These are phyloP conservation scores for Pedionomus torquatus DNA, from an alignment of 2,113 vertebrate genomes.

Conservation along the genomic window DNA sequence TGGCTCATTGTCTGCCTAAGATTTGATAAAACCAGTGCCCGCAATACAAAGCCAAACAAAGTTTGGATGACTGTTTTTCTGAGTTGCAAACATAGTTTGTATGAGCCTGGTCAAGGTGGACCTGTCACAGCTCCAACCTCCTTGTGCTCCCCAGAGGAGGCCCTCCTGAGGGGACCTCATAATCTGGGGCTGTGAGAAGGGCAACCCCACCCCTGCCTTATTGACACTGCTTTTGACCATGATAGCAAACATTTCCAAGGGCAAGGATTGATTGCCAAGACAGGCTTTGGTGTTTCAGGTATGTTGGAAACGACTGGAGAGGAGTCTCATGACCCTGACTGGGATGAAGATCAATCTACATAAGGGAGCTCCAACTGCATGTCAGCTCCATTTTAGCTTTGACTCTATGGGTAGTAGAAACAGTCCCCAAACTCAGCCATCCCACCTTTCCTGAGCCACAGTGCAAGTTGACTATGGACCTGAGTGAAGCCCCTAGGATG, in stretches of 20 bases:
- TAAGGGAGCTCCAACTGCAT: not conserved
- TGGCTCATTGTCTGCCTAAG: not conserved
- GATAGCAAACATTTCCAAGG: not conserved
- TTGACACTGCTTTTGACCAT: not conserved
- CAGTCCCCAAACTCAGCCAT: not conserved
- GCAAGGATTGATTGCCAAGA: not conserved
- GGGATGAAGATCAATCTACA: not conserved
- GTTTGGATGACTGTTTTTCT: not conserved
- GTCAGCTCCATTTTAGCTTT: not conserved
- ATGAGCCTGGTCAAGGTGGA: not conserved
- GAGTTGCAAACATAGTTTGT: not conserved
- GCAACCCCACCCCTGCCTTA: too few species aligned
- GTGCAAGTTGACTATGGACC: not conserved
- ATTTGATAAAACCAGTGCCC: not conserved
- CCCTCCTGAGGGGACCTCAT: not conserved
- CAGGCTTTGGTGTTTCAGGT: not conserved
- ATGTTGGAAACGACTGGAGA: not conserved
- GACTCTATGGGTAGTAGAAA: not conserved
- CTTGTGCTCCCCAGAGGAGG: not conserved
- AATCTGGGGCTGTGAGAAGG: not conserved
- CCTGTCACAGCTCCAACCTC: not conserved
- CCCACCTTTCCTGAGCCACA: not conserved
- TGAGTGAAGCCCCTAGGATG: not conserved
- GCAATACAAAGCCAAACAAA: not conserved
- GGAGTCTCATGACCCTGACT: not conserved